Evolutionary conservation across 2,797 vertebrate genomes (phyloP), one percentile per base, ranked within the genome.

Genomic region (Thripadectes ignobilis): DNA sequence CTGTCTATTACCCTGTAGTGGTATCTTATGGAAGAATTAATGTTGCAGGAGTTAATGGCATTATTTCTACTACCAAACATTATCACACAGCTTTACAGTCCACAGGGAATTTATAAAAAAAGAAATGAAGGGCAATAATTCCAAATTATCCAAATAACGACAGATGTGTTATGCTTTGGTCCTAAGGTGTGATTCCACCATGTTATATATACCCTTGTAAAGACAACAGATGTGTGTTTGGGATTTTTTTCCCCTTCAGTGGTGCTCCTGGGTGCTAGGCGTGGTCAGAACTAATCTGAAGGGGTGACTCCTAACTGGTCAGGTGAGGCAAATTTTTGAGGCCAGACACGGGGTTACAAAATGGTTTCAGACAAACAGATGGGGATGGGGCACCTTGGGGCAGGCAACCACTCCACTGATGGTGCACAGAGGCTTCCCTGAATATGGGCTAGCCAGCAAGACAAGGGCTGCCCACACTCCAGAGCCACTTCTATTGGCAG

Each of bases 291-390:
- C 7, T 13, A 32, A 7, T 38, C 20, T 46, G 54, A 79, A 79
- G 16, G 13, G 5, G 20, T 34, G 30, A 34, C 24, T 34, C 6
- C 46, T 51, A 30, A 9, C n/a, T 71, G 24, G 17, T 26, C 22
- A 77, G 30, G 14, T 67, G 21, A 74, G n/a, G 36, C 18, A 55
- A 18, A 8, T 38, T 74, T 74, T 81, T 61, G 36, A 48, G 16
- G 55, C 10, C 24, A 29, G 22, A 23, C 39, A 41, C 22, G 19
- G 10, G 3, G 6, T 3, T 61, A 19, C 29, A n/a, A 29, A 9
- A 22, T 1, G 0, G 14, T 73, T 9, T 3, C 4, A 36, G 46
- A 54, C 14, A 85, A 76, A 57, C 0, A 7, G 6, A 6, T 17
- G 24, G 36, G 6, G 6, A 10, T 52, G 29, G 39, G 36, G 10